These are phyloP conservation scores for Sebastes cheni DNA, from an alignment of 2,797 vertebrate species.

Conservation along the genomic window DNA sequence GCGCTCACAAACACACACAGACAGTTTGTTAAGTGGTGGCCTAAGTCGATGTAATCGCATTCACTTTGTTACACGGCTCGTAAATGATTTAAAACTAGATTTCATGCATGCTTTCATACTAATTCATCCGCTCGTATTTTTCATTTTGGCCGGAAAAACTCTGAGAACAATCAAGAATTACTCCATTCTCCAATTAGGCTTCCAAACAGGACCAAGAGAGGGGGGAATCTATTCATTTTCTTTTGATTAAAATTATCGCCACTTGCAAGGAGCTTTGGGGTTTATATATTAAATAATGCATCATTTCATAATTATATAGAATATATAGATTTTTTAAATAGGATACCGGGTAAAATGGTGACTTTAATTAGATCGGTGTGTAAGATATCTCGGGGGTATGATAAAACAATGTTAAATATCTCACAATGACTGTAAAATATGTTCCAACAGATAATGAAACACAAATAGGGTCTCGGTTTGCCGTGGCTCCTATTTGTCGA, in stretches of 20 bases:
- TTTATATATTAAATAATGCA: constrained; percentile 89
- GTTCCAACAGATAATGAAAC: constrained; percentile 87
- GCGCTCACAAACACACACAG: constrained; percentile 8
- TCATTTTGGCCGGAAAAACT: constrained; percentile 76
- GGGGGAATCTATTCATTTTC: constrained; percentile 83
- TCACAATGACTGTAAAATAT: constrained; percentile 84
- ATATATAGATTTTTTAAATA: constrained; percentile 88
- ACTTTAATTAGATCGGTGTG: constrained; percentile 87
- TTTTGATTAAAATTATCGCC: constrained; percentile 87
- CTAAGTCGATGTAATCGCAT: constrained; percentile 75
- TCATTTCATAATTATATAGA: constrained; percentile 89
- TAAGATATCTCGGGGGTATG: constrained; percentile 87
- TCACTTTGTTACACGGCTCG: constrained; percentile 73
- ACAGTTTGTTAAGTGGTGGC: constrained; percentile 69
- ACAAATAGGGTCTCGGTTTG: constrained; percentile 83
- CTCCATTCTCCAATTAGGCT: constrained; percentile 79
- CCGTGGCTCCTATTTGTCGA: constrained; percentile 76
- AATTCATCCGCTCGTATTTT: constrained; percentile 73
- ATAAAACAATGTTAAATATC: constrained; percentile 87
- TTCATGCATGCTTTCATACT: constrained; percentile 83
- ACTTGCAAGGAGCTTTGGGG: constrained; percentile 84
- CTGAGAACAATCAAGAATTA: constrained; percentile 77
- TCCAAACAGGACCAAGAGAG: constrained; percentile 81
- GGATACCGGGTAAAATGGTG: constrained; percentile 82
- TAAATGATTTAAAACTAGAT: constrained; percentile 82